phyloP scores from a whole-genome alignment of 2,797 vertebrate genomes.

The Danio choprae region DNA sequence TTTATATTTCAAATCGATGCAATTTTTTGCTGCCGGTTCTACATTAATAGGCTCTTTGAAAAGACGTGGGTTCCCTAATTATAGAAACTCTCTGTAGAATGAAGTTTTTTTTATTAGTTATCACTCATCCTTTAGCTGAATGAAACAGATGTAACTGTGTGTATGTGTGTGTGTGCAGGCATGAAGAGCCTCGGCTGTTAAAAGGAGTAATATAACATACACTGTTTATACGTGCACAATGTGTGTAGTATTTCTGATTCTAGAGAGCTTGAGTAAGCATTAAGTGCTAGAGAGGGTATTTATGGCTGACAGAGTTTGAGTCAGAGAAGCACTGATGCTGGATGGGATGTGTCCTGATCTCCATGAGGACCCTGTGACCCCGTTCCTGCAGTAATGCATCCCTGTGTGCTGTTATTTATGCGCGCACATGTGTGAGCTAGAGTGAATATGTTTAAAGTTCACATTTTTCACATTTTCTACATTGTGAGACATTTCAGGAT shows the following conservation, averaged over 20 bases:
- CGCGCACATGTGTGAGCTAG: background rate
- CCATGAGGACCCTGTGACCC: conserved; percentile 37
- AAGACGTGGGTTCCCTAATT: conserved; percentile 40
- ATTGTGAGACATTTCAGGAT: conserved; percentile 7
- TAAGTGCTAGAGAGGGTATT: conserved; percentile 25
- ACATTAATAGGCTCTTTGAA: conserved; percentile 15
- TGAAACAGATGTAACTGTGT: conserved; percentile 30
- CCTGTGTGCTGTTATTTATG: conserved; percentile 31
- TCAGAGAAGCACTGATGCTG: conserved; percentile 29
- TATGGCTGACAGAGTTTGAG: conserved; percentile 36
- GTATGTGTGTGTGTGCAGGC: conserved; percentile 16
- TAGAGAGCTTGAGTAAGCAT: conserved; percentile 32
- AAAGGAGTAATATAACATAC: conserved; percentile 1
- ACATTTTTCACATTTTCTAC: conserved; percentile 16
- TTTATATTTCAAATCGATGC: conserved; percentile 36
- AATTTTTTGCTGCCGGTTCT: conserved; percentile 19
- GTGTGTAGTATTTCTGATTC: conserved; percentile 29
- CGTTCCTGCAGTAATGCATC: conserved; percentile 32
- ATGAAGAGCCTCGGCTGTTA: conserved; percentile 14
- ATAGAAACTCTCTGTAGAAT: conserved; percentile 44
- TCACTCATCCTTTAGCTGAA: conserved; percentile 41
- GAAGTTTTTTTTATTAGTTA: conserved; percentile 44
- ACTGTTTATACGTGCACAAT: conserved; percentile 5
- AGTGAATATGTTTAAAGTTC: background rate
- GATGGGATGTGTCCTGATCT: conserved; percentile 44